Percentiles rank a stretch among this genome's conserved stretches.
phyloP scores from a whole-genome alignment of 2,113 vertebrate genomes.

The Petroica traversi region DNA sequence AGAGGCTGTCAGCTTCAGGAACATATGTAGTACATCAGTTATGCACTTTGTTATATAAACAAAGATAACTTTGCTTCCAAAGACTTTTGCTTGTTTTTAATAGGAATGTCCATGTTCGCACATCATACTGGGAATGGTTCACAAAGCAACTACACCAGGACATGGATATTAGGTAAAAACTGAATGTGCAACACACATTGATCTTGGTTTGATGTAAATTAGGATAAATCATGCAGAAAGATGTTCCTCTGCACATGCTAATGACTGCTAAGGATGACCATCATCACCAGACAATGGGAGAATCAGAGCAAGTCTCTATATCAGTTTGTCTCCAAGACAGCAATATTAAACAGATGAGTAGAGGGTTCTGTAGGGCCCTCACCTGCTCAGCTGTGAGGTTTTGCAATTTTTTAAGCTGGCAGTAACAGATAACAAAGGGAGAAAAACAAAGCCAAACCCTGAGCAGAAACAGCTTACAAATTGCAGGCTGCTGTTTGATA shows the following conservation, averaged over 20 bases:
- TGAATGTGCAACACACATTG: not conserved
- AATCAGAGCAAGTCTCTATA: not conserved
- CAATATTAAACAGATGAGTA: not conserved
- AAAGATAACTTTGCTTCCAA: not conserved
- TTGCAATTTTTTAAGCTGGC: not conserved
- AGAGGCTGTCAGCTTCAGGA: not conserved
- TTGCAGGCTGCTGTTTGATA: not conserved
- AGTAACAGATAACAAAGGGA: not conserved
- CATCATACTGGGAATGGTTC: not conserved
- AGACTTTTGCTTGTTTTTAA: not conserved
- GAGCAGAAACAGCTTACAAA: not conserved
- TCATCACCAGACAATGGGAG: not conserved
- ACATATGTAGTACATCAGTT: not conserved
- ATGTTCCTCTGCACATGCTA: not conserved
- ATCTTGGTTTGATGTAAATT: not conserved
- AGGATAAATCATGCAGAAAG: not conserved
- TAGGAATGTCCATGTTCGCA: rapidly evolving
- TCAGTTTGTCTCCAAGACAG: not conserved
- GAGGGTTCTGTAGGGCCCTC: not conserved
- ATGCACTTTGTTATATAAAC: not conserved
- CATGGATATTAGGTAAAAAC: rapidly evolving
- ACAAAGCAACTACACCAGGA: not conserved
- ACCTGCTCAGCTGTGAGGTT: not conserved
- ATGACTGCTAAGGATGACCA: not conserved
- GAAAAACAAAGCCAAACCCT: not conserved